These are phyloP conservation scores for Macrosteles quadrilineatus DNA, from an alignment of 1,140 invertebrate genomes.

Conservation along the genomic window DNA sequence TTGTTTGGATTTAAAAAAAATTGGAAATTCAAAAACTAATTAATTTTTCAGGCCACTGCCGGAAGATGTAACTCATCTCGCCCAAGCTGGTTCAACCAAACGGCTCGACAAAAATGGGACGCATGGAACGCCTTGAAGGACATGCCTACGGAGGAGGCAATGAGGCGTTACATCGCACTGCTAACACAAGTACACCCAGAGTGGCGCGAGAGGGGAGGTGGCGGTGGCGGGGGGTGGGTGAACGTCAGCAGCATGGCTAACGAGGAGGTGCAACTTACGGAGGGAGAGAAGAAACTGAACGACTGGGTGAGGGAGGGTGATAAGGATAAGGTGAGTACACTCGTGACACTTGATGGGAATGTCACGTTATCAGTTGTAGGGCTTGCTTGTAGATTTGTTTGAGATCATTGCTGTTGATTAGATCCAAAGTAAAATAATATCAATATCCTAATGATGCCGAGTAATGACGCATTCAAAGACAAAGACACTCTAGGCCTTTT, in stretches of 20 bases:
- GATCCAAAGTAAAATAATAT: too few relatives aligned
- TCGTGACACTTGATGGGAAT: too few relatives aligned
- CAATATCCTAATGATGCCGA: too few relatives aligned
- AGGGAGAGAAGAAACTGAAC: constrained; percentile 68
- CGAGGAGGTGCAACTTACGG: constrained; percentile 57
- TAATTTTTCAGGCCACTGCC: constrained; percentile 57
- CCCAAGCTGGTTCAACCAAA: constrained; percentile 79
- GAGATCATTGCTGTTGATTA: too few relatives aligned
- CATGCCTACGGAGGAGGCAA: constrained; percentile 68
- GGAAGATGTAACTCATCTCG: constrained; percentile 73
- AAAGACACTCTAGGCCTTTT: too few relatives aligned
- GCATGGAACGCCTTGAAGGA: constrained; percentile 80
- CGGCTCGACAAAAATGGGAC: constrained; percentile 86
- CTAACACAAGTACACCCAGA: constrained; percentile 65
- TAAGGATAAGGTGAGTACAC: constrained; percentile 59
- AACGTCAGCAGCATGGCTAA: constrained; percentile 68
- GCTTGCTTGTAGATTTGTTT: too few relatives aligned
- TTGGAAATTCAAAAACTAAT: too few relatives aligned
- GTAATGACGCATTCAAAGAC: too few relatives aligned
- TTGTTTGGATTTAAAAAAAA: too few relatives aligned
- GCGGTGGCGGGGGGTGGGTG: constrained; percentile 59
- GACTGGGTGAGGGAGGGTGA: constrained; percentile 83
- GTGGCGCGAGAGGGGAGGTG: constrained; percentile 55
- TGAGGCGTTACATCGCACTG: constrained; percentile 72
- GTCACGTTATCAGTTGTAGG: too few relatives aligned